A percentile compares a stretch with the other conserved stretches of the same genome.
Evolutionary conservation across 2,113 vertebrate genomes (phyloP).

Genomic region (Tapirus terrestris): DNA sequence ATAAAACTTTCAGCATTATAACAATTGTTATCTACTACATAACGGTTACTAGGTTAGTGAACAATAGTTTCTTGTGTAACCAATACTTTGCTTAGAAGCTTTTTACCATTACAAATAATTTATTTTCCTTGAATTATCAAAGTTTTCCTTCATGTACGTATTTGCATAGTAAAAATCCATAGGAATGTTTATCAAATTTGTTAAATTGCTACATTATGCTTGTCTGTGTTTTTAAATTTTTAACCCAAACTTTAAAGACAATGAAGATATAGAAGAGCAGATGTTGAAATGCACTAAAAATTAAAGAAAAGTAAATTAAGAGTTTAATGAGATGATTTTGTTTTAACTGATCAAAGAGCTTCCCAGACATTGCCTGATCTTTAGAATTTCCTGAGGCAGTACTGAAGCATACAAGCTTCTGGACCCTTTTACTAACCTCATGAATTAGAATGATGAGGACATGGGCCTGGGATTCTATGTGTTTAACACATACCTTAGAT

Average conservation of each 20-base stretch:
- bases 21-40: neutral
- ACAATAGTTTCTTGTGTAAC: constrained; percentile 13
- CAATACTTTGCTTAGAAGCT: neutral
- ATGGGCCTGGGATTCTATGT: neutral
- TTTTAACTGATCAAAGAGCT: neutral
- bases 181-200: neutral
- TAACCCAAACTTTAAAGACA: neutral
- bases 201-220: neutral
- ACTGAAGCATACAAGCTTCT: neutral
- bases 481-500: neutral
- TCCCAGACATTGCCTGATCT: neutral
- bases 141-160: neutral
- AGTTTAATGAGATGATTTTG: neutral
- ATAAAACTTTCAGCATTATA: neutral
- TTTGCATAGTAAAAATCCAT: neutral
- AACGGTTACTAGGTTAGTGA: neutral
- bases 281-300: neutral
- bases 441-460: neutral
- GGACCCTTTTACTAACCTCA: neutral
- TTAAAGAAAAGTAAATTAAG: neutral
- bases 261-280: neutral
- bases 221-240: neutral
- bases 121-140: neutral
- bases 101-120: neutral
- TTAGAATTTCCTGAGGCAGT: neutral